Evolutionary conservation across 2,888 invertebrate genomes (phyloP).

Genomic region (Rhamnusium bicolor): DNA sequence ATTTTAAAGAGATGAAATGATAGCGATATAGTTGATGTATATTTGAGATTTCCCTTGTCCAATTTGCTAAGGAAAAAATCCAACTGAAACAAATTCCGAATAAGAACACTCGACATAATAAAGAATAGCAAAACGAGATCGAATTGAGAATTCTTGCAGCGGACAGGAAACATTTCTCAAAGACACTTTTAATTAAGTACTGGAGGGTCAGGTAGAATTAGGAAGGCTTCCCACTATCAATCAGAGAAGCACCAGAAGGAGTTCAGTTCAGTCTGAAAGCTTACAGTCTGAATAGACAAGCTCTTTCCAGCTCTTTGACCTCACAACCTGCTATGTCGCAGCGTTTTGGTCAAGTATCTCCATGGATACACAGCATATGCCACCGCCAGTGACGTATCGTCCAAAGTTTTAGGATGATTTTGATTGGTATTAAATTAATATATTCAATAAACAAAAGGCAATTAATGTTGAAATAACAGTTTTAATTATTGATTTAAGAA

Average conservation of each 20-base stretch:
- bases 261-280: constrained; percentile 41
- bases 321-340: constrained; percentile 36
- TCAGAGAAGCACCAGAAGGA: constrained; percentile 46
- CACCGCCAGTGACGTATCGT: constrained; percentile 27
- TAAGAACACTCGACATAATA: constrained; percentile 30
- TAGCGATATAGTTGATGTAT: background rate
- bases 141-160: constrained; percentile 40
- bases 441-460: too few relatives aligned
- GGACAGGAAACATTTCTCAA: constrained; percentile 54
- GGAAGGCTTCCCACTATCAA: constrained; percentile 55
- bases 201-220: constrained; percentile 56
- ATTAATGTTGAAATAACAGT: background rate
- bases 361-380: constrained; percentile 49
- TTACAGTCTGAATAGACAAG: constrained; percentile 42
- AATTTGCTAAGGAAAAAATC: constrained; percentile 18
- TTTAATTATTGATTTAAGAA: too few relatives aligned
- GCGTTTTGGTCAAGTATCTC: constrained; percentile 52
- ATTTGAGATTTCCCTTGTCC: background rate
- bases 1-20: background rate
- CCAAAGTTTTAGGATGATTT: too few relatives aligned
- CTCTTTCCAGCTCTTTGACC: constrained; percentile 53
- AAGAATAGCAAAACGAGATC: constrained; percentile 31
- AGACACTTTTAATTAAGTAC: constrained; percentile 63
- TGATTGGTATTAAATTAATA: too few relatives aligned
- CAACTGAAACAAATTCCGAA: constrained; percentile 14